Percentiles rank a stretch among this genome's conserved stretches.
Conservation (phyloP, 1,140 invertebrate species). For the Caerostris extrusa region DNA sequence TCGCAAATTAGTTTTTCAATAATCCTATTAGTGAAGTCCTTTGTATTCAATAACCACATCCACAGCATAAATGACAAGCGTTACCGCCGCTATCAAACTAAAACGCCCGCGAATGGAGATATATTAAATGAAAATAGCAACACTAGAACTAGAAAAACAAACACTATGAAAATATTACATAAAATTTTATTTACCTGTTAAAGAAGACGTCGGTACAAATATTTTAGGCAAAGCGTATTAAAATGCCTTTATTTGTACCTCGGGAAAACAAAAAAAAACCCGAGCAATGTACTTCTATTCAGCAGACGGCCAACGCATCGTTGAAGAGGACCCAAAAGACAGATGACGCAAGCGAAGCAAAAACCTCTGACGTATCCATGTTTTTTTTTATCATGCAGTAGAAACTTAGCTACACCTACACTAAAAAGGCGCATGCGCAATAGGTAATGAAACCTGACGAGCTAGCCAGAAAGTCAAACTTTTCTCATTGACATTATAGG, state of each 20-base stretch:
- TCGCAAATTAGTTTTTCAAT: no score
- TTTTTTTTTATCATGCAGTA: constrained; percentile 65
- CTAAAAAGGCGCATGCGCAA: constrained; percentile 40
- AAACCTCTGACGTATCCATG: constrained; percentile 63
- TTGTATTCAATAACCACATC: constrained; percentile 25
- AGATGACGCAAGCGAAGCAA: constrained; percentile 75
- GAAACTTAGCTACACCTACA: constrained; percentile 59
- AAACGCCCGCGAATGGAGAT: constrained; percentile 37
- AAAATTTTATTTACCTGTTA: not conserved
- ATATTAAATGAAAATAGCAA: constrained; percentile 25
- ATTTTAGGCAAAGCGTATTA: not conserved
- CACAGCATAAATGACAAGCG: not conserved
- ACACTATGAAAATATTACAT: not conserved
- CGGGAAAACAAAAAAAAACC: not conserved
- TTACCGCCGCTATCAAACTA: constrained; percentile 1
- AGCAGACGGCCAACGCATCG: constrained; percentile 74
- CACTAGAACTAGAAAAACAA: not conserved
- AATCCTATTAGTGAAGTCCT: not conserved
- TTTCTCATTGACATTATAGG: not conserved
- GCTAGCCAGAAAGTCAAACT: not conserved
- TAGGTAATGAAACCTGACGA: not conserved
- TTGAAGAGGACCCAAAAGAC: constrained; percentile 55
- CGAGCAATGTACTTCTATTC: constrained; percentile 39
- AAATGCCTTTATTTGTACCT: constrained; percentile 1
- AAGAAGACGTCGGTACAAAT: not conserved